Conservation (phyloP, 2,888 invertebrate genomes). For the Watsonalla cultraria region DNA sequence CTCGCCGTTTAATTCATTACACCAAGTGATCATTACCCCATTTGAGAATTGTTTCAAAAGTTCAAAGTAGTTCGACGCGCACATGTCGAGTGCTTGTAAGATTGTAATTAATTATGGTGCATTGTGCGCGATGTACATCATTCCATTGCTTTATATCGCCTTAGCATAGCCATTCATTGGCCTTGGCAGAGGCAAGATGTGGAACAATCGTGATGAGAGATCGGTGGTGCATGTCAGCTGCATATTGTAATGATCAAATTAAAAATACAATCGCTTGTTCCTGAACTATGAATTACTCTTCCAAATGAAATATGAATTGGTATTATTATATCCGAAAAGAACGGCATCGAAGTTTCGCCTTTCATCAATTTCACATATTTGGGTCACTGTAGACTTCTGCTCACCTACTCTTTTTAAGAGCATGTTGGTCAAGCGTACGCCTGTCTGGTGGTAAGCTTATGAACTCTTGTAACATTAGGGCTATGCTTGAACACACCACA, state of each 20-base stretch:
- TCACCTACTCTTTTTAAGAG: too few species aligned
- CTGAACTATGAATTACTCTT: not conserved
- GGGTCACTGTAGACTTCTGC: too few species aligned
- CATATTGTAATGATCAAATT: slow-evolving; percentile 33
- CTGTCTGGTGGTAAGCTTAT: too few species aligned
- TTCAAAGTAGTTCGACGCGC: not conserved
- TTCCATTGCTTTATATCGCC: not conserved
- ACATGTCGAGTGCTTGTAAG: not conserved
- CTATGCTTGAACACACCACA: too few species aligned
- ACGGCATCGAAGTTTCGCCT: too few species aligned
- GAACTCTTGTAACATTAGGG: too few species aligned
- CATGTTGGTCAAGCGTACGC: too few species aligned
- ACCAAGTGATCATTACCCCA: not conserved
- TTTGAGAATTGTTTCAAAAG: not conserved
- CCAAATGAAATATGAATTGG: not conserved
- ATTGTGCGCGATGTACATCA: not conserved
- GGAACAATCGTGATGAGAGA: slow-evolving; percentile 36
- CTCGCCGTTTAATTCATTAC: slow-evolving; percentile 2
- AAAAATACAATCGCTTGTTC: slow-evolving; percentile 14
- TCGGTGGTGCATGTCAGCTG: slow-evolving; percentile 39
- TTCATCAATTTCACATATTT: too few species aligned
- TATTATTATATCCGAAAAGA: not conserved
- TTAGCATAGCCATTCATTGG: slow-evolving; percentile 21
- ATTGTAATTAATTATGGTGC: not conserved
- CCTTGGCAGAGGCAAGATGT: slow-evolving; percentile 45